Percentiles rank a stretch among this genome's conserved stretches.
These are phyloP conservation scores for Poecilia latipinna DNA, from an alignment of 2,113 vertebrate genomes.

Conservation along the genomic window DNA sequence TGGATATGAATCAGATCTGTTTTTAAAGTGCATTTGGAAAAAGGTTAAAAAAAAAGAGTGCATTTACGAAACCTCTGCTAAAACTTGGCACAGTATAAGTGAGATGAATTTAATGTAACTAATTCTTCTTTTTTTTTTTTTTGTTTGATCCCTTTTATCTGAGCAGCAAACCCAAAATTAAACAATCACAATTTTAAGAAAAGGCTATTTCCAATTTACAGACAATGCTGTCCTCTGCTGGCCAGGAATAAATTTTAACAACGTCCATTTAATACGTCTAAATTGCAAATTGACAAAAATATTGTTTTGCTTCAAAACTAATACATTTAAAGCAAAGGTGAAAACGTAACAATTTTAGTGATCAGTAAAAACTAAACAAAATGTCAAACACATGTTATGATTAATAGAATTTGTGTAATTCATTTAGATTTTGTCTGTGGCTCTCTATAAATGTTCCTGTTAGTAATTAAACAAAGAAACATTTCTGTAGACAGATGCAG, in stretches of 20 bases:
- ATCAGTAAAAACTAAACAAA: background rate
- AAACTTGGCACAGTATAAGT: no score
- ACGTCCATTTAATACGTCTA: background rate
- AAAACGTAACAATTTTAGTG: background rate
- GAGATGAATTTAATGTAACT: no score
- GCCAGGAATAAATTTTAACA: background rate
- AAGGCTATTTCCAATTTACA: background rate
- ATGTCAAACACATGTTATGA: no score
- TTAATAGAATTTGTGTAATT: no score
- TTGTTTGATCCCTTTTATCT: background rate
- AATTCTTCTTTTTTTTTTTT: no score
- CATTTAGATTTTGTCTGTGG: background rate
- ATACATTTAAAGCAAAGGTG: background rate
- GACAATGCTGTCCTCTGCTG: conserved; percentile 61
- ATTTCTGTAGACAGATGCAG: background rate
- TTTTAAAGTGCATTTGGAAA: no score
- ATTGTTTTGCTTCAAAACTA: background rate
- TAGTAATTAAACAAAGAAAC: background rate
- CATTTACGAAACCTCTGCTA: no score
- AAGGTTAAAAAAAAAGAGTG: no score
- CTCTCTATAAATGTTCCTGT: background rate
- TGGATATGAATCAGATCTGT: no score
- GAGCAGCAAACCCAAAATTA: conserved; percentile 5
- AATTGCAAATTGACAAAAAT: background rate
- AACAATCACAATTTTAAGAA: conserved; percentile 8